Base-by-base conservation (phyloP, 2,888 invertebrate genomes). In the Stratiomys singularior region DNA sequence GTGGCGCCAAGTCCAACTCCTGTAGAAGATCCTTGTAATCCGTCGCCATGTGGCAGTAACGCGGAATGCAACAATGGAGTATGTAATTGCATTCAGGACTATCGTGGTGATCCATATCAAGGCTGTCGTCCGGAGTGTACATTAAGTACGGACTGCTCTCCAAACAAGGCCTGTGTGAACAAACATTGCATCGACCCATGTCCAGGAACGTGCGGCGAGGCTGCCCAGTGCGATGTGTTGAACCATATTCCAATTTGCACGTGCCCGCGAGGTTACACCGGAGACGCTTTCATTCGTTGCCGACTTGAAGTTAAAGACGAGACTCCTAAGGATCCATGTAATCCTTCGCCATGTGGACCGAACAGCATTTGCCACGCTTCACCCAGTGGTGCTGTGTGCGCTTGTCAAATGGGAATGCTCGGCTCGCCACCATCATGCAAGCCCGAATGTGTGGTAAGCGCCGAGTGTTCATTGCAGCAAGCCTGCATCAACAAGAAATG, bases 391-490 rank as follows among this genome's bases (percentile, higher is more conserved):
- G 92, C 93, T 3, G 89, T 92, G 2, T 94, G 94, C 82, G 91
- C 91, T 64, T 94, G 94, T 82, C 89, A 91, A 81, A 87, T 89
- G n/a, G 90, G 91, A 79, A 94, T 92, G 84, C 89, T 92, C 80
- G 94, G 95, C 1, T 91, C 91, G 83, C 94, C 95, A 63, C 91
- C 91, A 25, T 90, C 91, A 52, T 94, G 94, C 83, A 89, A 93
- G 82, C 93, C 93, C 0, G 94, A 94, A 86, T 94, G 94, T 83
- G 90, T 93, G n/a, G 92, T 92, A 81, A 94, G 92, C 81, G 91
- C 93, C 5, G 94, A 94, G 85, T 95, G 95, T 85, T 88, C 92
- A 1, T 89, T 90, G 76, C 91, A 92, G 79, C 91, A 90, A 83
- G 92, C 94, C 11, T 95, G 95, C 84, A 88, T 92, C 64, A 92